These are phyloP conservation scores for Mormyrops attenuatus DNA, from an alignment of 2,797 vertebrate genomes.

Conservation along the genomic window DNA sequence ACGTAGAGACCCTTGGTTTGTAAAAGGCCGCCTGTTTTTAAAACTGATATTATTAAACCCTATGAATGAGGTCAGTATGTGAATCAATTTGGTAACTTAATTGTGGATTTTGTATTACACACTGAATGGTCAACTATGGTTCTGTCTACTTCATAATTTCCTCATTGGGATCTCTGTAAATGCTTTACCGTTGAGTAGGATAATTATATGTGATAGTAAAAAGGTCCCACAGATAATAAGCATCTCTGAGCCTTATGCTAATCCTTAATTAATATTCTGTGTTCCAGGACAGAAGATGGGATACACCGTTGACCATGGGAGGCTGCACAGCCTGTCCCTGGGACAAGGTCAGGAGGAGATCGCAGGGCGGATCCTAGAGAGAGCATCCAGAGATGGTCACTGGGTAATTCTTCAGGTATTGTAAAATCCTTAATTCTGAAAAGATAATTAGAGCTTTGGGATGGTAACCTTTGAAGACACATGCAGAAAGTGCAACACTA, in stretches of 20 bases:
- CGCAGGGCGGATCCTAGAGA: conserved; percentile 60
- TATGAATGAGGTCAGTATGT: not conserved
- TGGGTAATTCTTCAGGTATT: conserved; percentile 75
- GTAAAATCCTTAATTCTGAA: not conserved
- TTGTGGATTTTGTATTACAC: not conserved
- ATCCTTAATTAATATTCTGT: conserved; percentile 10
- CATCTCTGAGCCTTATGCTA: not conserved
- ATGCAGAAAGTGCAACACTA: not conserved
- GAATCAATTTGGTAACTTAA: not conserved
- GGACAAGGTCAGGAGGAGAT: conserved; percentile 73
- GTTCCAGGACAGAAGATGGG: conserved; percentile 69
- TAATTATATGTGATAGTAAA: not conserved
- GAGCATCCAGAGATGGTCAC: conserved; percentile 59
- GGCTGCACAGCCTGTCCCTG: conserved; percentile 71
- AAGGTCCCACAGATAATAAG: not conserved
- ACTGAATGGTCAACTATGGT: not conserved
- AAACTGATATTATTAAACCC: not conserved
- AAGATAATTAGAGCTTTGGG: not conserved
- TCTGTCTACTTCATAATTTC: not conserved
- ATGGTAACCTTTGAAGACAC: not conserved
- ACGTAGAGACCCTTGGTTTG: conserved; percentile 66
- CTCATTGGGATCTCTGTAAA: not conserved
- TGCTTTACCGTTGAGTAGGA: not conserved
- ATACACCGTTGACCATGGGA: conserved; percentile 68
- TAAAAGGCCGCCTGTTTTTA: not conserved